Conservation (phyloP, 2,888 invertebrate genomes). For the Dascillus cervinus region DNA sequence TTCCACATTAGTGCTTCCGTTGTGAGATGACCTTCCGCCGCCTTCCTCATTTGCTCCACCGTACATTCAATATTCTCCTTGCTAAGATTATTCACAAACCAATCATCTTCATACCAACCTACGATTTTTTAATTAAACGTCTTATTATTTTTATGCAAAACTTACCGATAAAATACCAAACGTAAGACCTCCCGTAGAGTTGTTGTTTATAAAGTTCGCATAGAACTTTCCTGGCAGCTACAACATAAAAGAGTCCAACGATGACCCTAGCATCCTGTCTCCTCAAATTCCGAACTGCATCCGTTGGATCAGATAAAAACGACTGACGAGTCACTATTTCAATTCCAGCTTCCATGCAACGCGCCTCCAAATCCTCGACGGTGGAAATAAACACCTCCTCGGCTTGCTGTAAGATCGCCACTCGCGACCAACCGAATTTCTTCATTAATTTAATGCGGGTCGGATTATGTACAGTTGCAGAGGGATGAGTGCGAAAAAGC, state of each 20-base stretch:
- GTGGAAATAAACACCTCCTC: slow-evolving; percentile 89
- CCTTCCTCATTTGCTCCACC: slow-evolving; percentile 83
- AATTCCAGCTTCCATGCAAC: slow-evolving; percentile 85
- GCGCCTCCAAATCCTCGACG: slow-evolving; percentile 91
- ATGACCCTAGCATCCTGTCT: slow-evolving; percentile 97
- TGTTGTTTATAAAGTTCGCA: slow-evolving; percentile 94
- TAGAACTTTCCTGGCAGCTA: slow-evolving; percentile 90
- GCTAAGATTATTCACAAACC: slow-evolving; percentile 87
- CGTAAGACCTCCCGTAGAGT: slow-evolving; percentile 90
- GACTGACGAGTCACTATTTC: slow-evolving; percentile 96
- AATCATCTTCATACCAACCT: slow-evolving; percentile 99
- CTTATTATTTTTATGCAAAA: no score
- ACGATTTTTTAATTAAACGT: slow-evolving; percentile 21
- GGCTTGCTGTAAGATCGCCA: slow-evolving; percentile 96
- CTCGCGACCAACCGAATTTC: slow-evolving; percentile 94
- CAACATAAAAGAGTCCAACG: slow-evolving; percentile 97
- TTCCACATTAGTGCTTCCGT: slow-evolving; percentile 99
- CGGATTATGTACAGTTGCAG: slow-evolving; percentile 98
- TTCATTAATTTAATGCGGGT: slow-evolving; percentile 94
- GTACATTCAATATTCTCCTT: slow-evolving; percentile 89
- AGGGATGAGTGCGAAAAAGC: slow-evolving; percentile 97
- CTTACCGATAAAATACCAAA: slow-evolving; percentile 98
- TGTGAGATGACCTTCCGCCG: slow-evolving; percentile 95
- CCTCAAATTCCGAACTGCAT: slow-evolving; percentile 89
- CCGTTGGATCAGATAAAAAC: slow-evolving; percentile 93